Evolutionary conservation across 2,797 vertebrate genomes (phyloP).

Genomic region (Lycodopsis pacificus): DNA sequence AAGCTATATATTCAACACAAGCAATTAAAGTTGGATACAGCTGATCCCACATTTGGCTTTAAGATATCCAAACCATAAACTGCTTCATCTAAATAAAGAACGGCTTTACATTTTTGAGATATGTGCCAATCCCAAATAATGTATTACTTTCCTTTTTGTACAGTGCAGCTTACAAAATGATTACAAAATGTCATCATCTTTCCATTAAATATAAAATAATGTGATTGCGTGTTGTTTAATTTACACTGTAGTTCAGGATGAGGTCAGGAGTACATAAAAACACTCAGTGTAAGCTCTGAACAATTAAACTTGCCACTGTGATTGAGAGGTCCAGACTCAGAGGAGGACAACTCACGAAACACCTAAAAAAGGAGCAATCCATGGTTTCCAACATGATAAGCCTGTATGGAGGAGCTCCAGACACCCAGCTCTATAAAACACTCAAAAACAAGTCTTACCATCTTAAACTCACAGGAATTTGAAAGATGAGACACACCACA

Average conservation of each 20-base stretch:
- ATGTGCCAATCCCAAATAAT: constrained; percentile 49
- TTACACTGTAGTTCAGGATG: constrained; percentile 49
- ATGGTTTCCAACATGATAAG: constrained; percentile 67
- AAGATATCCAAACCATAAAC: constrained; percentile 68
- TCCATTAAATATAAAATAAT: constrained; percentile 45
- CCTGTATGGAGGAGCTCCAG: constrained; percentile 57
- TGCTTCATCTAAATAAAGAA: constrained; percentile 57
- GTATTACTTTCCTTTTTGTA: constrained; percentile 41
- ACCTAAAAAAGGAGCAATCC: constrained; percentile 49
- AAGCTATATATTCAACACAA: constrained; percentile 63
- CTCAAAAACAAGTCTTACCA: constrained; percentile 51
- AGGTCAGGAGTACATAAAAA: constrained; percentile 58
- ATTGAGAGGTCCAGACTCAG: constrained; percentile 58
- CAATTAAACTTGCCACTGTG: constrained; percentile 61
- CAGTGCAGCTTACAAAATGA: constrained; percentile 31
- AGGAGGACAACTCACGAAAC: constrained; percentile 68
- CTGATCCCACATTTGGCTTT: constrained; percentile 64
- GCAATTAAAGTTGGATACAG: constrained; percentile 68
- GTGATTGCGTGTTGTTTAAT: constrained; percentile 53
- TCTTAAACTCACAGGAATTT: constrained; percentile 70
- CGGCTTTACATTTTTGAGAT: constrained; percentile 55
- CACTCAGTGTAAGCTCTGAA: constrained; percentile 27
- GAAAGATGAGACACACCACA: constrained; percentile 61
- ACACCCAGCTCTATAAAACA: constrained; percentile 45
- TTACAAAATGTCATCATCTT: constrained; percentile 40